Percentiles rank a stretch among this genome's conserved stretches.
Conservation (phyloP, 92 coral and sea anemone species). For the Pocillopora grandis region DNA sequence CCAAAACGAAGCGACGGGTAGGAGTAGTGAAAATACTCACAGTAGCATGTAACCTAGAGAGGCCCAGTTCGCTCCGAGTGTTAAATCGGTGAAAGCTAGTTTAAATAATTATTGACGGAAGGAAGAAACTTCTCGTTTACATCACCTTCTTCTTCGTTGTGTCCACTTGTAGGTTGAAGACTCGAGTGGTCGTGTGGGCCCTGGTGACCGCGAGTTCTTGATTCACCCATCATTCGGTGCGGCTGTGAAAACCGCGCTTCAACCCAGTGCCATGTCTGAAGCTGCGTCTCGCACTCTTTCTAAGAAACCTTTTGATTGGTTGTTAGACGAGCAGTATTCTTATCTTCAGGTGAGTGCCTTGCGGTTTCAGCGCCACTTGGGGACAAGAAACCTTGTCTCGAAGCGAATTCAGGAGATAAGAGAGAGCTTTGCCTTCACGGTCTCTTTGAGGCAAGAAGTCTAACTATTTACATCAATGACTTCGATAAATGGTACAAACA, state of each 20-base stretch:
- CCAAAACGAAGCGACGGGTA: too few species aligned
- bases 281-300: conserved; percentile 66
- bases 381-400: not conserved
- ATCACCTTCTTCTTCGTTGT: not conserved
- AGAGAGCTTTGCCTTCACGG: too few species aligned
- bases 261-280: conserved; percentile 70
- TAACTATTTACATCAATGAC: too few species aligned
- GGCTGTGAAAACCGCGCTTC: conserved; percentile 84
- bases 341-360: conserved; percentile 78
- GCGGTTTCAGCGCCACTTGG: not conserved
- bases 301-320: conserved; percentile 99
- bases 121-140: not conserved
- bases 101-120: too few species aligned
- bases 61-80: too few species aligned
- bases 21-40: too few species aligned
- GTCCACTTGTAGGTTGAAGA: conserved; percentile 81
- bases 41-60: too few species aligned
- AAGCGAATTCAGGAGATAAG: too few species aligned
- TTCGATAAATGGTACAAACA: too few species aligned
- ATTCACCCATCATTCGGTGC: conserved; percentile 95
- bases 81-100: too few species aligned
- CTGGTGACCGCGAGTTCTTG: conserved; percentile 97
- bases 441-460: too few species aligned
- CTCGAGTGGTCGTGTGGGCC: conserved; percentile 85
- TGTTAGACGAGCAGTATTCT: conserved; percentile 87